These are phyloP conservation scores for Pristionchus exspectatus DNA, from an alignment of 2,888 invertebrate genomes.

Conservation along the genomic window DNA sequence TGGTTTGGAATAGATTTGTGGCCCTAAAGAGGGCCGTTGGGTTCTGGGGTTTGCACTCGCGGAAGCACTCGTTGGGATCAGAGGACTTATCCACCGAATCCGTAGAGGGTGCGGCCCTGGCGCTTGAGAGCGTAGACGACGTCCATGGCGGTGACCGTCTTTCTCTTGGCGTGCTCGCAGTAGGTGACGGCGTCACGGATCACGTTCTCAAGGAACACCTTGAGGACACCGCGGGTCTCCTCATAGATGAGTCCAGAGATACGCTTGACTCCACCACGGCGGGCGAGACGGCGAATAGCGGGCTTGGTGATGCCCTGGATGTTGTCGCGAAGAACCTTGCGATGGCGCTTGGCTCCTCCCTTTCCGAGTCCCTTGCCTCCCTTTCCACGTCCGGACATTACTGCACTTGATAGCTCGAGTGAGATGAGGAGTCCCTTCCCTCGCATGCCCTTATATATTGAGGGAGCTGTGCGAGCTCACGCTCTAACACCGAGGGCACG, in stretches of 20 bases:
- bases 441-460: too few species aligned
- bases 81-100: constrained; percentile 79
- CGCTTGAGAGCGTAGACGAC: constrained; percentile 90
- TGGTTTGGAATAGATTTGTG: constrained; percentile 59
- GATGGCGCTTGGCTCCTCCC: constrained; percentile 88
- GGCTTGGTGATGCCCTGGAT: constrained; percentile 71
- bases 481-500: too few species aligned
- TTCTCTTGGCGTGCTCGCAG: constrained; percentile 90
- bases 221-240: constrained; percentile 61
- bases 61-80: too few species aligned
- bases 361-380: constrained; percentile 88
- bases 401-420: not conserved
- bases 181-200: constrained; percentile 90
- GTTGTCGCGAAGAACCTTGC: constrained; percentile 79
- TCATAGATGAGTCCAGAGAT: constrained; percentile 76
- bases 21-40: constrained; percentile 75
- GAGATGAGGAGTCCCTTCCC: too few species aligned
- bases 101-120: constrained; percentile 89
- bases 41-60: constrained; percentile 55
- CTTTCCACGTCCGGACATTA: constrained; percentile 89
- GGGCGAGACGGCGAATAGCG: constrained; percentile 81
- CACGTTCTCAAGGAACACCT: constrained; percentile 82
- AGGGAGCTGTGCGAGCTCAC: too few species aligned
- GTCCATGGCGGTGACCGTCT: constrained; percentile 90
- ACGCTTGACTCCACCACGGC: constrained; percentile 80